Evolutionary conservation across 2,113 vertebrate species (phyloP).

Genomic region (Daubentonia madagascariensis): DNA sequence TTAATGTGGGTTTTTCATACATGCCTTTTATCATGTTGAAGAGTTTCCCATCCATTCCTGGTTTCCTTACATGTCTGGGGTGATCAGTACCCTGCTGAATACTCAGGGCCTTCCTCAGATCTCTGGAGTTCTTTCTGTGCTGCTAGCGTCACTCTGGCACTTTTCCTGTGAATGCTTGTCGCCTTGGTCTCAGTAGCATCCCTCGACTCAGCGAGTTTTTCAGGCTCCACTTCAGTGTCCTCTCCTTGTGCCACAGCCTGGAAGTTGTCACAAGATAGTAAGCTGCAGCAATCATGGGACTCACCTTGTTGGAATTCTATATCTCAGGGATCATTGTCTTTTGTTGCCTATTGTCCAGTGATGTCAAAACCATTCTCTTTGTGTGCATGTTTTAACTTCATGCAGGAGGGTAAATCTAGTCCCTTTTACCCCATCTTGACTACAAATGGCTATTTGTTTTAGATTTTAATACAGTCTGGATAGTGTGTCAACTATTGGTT

Average conservation of each 20-base stretch:
- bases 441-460: background rate
- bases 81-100: background rate
- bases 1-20: too few species aligned
- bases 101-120: background rate
- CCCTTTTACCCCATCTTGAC: background rate
- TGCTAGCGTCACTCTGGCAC: background rate
- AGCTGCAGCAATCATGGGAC: background rate
- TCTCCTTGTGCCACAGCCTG: background rate
- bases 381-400: background rate
- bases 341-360: background rate
- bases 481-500: background rate
- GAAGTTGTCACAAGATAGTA: background rate
- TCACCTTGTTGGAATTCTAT: background rate
- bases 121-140: background rate
- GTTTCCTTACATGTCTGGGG: background rate
- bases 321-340: background rate
- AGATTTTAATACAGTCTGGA: background rate
- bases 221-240: background rate
- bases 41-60: too few species aligned
- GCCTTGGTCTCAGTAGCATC: background rate
- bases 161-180: background rate
- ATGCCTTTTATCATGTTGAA: too few species aligned
- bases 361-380: background rate
- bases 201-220: background rate
- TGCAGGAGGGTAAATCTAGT: background rate